Conservation (phyloP, 2,113 vertebrate genomes). For the Furnarius figulus region DNA sequence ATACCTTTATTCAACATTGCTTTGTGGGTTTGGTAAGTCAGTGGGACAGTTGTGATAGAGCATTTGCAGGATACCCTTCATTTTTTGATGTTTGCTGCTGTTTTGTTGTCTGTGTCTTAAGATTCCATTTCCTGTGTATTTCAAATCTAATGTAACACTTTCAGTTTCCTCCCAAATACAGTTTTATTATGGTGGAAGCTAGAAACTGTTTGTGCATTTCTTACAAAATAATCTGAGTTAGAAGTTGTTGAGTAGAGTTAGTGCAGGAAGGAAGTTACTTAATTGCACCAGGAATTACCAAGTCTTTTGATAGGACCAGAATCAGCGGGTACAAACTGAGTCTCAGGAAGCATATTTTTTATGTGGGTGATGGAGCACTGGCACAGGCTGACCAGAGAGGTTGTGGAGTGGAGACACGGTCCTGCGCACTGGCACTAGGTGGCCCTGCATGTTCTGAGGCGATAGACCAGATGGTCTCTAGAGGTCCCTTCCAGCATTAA, state of each 20-base stretch:
- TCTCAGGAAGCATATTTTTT: background rate
- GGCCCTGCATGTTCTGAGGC: background rate
- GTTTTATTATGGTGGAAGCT: background rate
- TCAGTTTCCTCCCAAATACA: background rate
- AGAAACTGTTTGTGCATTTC: background rate
- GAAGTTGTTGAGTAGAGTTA: background rate
- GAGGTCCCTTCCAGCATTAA: background rate
- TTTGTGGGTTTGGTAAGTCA: background rate
- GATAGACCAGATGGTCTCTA: background rate
- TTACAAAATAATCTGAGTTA: background rate
- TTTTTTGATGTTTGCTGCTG: background rate
- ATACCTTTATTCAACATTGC: background rate
- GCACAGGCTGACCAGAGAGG: background rate
- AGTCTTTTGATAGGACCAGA: background rate
- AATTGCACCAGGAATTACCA: background rate
- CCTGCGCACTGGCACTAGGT: background rate
- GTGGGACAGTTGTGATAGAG: background rate
- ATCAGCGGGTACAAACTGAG: background rate
- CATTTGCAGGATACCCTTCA: background rate
- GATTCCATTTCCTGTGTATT: background rate
- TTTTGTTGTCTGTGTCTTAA: background rate
- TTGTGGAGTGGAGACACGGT: background rate
- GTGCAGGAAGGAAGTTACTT: background rate
- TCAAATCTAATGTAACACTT: background rate
- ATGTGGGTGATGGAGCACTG: background rate